A percentile compares a stretch with the other conserved stretches of the same genome.
phyloP scores from a whole-genome alignment of 2,888 invertebrate genomes.

The Amiota communis region DNA sequence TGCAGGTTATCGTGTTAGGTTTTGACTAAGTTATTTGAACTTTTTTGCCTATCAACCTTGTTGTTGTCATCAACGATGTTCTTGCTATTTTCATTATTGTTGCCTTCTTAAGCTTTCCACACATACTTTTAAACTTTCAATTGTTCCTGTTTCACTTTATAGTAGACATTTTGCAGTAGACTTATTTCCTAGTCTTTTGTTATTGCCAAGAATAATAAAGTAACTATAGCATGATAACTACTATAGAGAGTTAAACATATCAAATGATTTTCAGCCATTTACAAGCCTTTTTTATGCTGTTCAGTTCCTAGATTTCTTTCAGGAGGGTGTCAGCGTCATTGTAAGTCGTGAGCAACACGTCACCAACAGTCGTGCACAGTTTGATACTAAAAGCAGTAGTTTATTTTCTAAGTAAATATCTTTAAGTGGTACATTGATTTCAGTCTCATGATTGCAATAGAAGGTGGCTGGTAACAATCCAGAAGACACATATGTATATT shows the following conservation, averaged over 20 bases:
- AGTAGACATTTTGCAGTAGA: too few species aligned
- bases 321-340: background rate
- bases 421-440: too few species aligned
- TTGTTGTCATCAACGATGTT: too few species aligned
- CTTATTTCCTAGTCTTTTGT: slow-evolving; percentile 8
- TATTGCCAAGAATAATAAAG: background rate
- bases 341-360: slow-evolving; percentile 37
- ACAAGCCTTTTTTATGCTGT: slow-evolving; percentile 9
- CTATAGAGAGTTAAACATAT: background rate
- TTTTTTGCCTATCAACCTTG: too few species aligned
- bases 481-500: too few species aligned
- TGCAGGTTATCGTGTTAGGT: too few species aligned
- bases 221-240: background rate
- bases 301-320: too few species aligned
- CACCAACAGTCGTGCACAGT: slow-evolving; percentile 43
- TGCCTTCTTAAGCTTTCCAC: too few species aligned
- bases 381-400: slow-evolving; percentile 36
- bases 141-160: background rate
- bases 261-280: slow-evolving; percentile 7
- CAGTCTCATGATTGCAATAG: too few species aligned
- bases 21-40: too few species aligned
- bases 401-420: background rate
- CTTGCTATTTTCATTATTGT: too few species aligned
- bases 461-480: too few species aligned
- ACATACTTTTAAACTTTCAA: background rate